Evolutionary conservation across 1,140 invertebrate genomes (phyloP).

Genomic region (Ctenoplectra terminalis): DNA sequence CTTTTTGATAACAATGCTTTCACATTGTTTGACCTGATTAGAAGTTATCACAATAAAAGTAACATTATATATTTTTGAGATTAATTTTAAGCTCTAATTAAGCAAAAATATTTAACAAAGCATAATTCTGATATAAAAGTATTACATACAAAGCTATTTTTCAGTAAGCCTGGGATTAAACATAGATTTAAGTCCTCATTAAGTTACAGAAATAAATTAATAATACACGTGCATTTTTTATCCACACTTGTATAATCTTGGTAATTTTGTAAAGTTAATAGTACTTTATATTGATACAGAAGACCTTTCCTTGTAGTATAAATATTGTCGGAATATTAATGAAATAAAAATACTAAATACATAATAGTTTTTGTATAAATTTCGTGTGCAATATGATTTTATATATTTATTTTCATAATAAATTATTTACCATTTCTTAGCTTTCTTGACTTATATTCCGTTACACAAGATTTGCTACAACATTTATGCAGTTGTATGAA

Average conservation of each 20-base stretch:
- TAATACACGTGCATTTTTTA: conserved; percentile 24
- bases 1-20: conserved; percentile 28
- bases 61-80: conserved; percentile 41
- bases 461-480: not conserved
- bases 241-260: not conserved
- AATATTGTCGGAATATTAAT: not conserved
- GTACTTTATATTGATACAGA: conserved; percentile 27
- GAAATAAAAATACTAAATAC: no score
- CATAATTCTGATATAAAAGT: not conserved
- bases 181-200: conserved; percentile 30
- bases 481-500: not conserved
- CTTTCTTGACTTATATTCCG: not conserved
- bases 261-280: conserved; percentile 16
- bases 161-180: conserved; percentile 20
- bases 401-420: conserved; percentile 4
- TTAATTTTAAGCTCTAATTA: conserved; percentile 36
- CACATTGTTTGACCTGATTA: conserved; percentile 38
- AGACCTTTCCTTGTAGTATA: conserved; percentile 17
- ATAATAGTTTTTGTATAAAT: not conserved
- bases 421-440: not conserved
- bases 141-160: conserved; percentile 36
- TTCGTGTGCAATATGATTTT: not conserved
- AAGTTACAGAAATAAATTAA: conserved; percentile 52
- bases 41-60: conserved; percentile 61
- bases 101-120: conserved; percentile 49